Percentiles rank a stretch among this genome's conserved stretches.
phyloP scores from a whole-genome alignment of 2,113 vertebrate genomes.

The Rhombomys opimus region DNA sequence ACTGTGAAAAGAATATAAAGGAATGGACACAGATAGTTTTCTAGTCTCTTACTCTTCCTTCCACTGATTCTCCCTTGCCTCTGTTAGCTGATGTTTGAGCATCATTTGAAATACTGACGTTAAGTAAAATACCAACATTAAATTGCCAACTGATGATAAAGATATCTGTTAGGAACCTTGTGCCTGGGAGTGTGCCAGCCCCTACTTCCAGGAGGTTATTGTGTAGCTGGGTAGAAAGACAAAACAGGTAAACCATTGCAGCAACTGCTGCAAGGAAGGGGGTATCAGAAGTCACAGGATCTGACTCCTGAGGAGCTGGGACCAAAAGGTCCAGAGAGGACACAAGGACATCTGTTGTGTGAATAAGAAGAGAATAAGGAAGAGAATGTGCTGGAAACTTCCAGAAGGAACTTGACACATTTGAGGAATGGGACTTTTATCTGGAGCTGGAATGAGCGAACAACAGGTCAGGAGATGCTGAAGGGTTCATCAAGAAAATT shows the following conservation, averaged over 20 bases:
- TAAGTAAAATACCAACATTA: not conserved
- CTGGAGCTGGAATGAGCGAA: not conserved
- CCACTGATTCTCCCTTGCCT: not conserved
- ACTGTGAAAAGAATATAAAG: not conserved
- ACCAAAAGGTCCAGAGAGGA: not conserved
- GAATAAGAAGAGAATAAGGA: not conserved
- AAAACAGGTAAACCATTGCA: not conserved
- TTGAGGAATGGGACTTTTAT: not conserved
- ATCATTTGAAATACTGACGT: not conserved
- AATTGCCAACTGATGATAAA: not conserved
- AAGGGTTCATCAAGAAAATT: not conserved
- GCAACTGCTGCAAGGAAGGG: not conserved
- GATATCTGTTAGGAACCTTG: not conserved
- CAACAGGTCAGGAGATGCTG: not conserved
- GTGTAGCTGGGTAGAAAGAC: not conserved
- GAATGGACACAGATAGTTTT: not conserved
- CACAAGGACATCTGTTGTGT: not conserved
- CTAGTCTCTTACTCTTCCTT: not conserved
- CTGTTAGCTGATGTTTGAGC: not conserved
- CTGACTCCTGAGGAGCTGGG: not conserved
- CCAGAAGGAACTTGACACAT: not conserved
- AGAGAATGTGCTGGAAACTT: not conserved
- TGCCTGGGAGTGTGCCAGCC: not conserved
- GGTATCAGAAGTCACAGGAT: not conserved
- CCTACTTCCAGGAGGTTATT: not conserved